Evolutionary conservation across 2,888 invertebrate genomes (phyloP).

Genomic region (Plutella xylostella): DNA sequence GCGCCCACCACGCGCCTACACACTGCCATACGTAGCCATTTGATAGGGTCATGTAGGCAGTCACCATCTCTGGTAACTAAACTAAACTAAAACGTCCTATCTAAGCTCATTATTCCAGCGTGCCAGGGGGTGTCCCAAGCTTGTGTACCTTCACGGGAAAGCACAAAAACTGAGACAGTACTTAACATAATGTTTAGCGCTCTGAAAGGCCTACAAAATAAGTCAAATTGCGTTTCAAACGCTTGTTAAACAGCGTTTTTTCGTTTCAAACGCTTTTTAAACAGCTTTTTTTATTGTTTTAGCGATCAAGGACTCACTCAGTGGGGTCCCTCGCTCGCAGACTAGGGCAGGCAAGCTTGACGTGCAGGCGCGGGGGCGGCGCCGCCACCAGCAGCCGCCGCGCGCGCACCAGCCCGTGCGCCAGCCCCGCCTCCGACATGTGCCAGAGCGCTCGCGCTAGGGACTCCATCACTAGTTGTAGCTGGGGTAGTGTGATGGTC

Average conservation of each 20-base stretch:
- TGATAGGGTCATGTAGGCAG: not conserved
- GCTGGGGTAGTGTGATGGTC: slow-evolving; percentile 73
- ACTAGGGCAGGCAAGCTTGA: slow-evolving; percentile 88
- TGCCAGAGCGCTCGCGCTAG: slow-evolving; percentile 89
- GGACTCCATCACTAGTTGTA: slow-evolving; percentile 85
- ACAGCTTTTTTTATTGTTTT: too few relatives aligned
- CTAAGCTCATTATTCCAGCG: too few relatives aligned
- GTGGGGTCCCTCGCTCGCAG: slow-evolving; percentile 70
- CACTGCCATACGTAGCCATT: not conserved
- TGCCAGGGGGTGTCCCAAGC: too few relatives aligned
- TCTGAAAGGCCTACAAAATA: too few relatives aligned
- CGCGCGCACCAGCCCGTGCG: slow-evolving; percentile 89
- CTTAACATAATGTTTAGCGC: too few relatives aligned
- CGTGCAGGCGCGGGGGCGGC: slow-evolving; percentile 76
- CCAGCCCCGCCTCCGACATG: slow-evolving; percentile 84
- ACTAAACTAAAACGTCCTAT: too few relatives aligned
- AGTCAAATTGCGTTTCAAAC: too few relatives aligned
- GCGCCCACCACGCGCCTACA: too few relatives aligned
- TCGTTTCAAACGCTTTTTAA: too few relatives aligned
- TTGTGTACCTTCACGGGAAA: too few relatives aligned
- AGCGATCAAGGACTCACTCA: slow-evolving; percentile 72
- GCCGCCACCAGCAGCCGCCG: slow-evolving; percentile 82
- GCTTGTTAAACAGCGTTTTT: too few relatives aligned
- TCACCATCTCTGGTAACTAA: not conserved
- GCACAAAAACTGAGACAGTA: too few relatives aligned